Percentiles rank a stretch among this genome's conserved stretches.
These are phyloP conservation scores for Jaculus jaculus DNA, from an alignment of 2,113 vertebrate genomes.

Conservation along the genomic window DNA sequence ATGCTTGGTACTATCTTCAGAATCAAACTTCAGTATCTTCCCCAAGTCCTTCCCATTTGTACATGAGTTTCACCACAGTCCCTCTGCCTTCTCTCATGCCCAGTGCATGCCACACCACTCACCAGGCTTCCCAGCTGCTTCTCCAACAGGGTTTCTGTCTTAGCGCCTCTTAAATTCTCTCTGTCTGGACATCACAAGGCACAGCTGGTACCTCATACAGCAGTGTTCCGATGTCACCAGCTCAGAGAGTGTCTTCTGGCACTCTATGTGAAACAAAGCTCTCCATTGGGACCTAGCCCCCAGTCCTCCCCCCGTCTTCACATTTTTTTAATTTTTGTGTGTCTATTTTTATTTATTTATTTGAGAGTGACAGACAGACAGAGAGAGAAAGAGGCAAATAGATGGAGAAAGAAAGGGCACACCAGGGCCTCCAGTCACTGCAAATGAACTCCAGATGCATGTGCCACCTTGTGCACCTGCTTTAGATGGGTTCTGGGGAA, in stretches of 20 bases:
- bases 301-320: background rate
- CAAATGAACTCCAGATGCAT: too few species aligned
- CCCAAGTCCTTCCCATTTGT: background rate
- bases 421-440: too few species aligned
- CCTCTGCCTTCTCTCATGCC: rapidly evolving
- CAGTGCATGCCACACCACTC: rapidly evolving
- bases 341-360: too few species aligned
- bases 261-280: rapidly evolving
- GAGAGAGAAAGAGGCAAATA: too few species aligned
- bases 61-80: rapidly evolving
- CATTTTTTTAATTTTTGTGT: background rate
- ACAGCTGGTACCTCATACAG: rapidly evolving
- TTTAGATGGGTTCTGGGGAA: too few species aligned
- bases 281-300: background rate
- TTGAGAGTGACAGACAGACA: too few species aligned
- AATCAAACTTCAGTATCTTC: background rate
- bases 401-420: too few species aligned
- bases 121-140: background rate
- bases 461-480: too few species aligned
- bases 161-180: background rate
- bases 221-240: background rate
- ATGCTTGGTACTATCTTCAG: background rate
- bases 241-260: background rate
- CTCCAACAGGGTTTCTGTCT: background rate
- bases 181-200: background rate